These are phyloP conservation scores for Drosophila mercatorum DNA, from an alignment of 2,888 invertebrate genomes.

Conservation along the genomic window DNA sequence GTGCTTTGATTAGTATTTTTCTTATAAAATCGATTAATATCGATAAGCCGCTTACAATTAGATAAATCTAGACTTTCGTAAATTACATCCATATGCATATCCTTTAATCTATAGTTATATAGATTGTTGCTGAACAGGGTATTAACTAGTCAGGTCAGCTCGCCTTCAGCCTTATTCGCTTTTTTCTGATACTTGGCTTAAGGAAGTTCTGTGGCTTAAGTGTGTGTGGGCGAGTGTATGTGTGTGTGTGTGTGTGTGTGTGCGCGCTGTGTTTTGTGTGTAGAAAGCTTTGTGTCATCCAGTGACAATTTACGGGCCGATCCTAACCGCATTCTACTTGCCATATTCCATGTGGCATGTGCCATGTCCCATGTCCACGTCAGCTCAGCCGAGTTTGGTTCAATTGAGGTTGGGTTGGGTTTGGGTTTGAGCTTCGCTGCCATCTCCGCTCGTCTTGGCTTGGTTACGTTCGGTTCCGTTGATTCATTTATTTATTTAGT, in stretches of 20 bases:
- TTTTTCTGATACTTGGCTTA: slow-evolving; percentile 16
- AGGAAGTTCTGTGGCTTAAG: slow-evolving; percentile 41
- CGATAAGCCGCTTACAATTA: not conserved
- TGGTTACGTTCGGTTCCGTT: slow-evolving; percentile 44
- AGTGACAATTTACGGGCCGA: slow-evolving; percentile 69
- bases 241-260: not conserved
- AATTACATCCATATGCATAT: not conserved
- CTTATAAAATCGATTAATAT: not conserved
- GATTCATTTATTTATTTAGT: slow-evolving; percentile 79
- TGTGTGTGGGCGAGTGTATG: not conserved
- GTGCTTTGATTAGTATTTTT: too few species aligned
- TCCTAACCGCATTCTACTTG: slow-evolving; percentile 14
- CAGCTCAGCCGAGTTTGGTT: slow-evolving; percentile 20
- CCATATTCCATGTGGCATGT: slow-evolving; percentile 15
- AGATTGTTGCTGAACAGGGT: slow-evolving; percentile 10
- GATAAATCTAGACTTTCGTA: not conserved
- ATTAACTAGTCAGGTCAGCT: not conserved
- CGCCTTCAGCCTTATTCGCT: too few species aligned
- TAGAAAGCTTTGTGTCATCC: slow-evolving; percentile 76
- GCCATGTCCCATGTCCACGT: slow-evolving; percentile 25
- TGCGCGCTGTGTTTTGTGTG: slow-evolving; percentile 44
- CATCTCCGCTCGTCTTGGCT: slow-evolving; percentile 6
- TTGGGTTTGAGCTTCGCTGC: not conserved
- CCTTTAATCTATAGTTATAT: not conserved
- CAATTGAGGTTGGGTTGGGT: slow-evolving; percentile 9